Evolutionary conservation across 2,113 vertebrate genomes (phyloP).

Genomic region (Hymenochirus boettgeri): DNA sequence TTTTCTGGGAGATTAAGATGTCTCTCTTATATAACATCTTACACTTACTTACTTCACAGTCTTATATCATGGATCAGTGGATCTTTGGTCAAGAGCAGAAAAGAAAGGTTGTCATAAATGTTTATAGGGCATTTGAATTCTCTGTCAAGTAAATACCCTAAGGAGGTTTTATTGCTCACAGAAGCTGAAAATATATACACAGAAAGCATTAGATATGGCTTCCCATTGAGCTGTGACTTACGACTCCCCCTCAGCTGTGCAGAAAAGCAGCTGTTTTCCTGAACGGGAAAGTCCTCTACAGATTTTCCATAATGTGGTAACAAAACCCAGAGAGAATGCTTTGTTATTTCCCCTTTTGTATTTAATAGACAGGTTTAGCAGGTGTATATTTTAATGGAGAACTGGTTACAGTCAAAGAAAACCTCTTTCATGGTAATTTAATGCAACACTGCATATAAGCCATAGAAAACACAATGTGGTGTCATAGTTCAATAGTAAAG

Average conservation of each 20-base stretch:
- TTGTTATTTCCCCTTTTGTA: neutral
- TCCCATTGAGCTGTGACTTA: neutral
- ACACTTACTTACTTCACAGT: too few species aligned
- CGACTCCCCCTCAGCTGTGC: neutral
- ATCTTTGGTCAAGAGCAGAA: neutral
- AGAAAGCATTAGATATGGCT: neutral
- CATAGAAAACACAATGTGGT: too few species aligned
- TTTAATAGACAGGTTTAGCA: neutral
- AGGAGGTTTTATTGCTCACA: conserved; percentile 4
- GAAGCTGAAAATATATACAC: conserved; percentile 1
- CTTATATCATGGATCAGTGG: too few species aligned
- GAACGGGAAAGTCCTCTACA: conserved; percentile 1
- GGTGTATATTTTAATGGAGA: too few species aligned
- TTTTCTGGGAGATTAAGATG: too few species aligned
- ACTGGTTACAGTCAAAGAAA: too few species aligned
- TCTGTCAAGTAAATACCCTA: neutral
- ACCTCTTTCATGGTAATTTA: too few species aligned
- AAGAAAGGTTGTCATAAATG: neutral
- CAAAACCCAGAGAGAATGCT: neutral
- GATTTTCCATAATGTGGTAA: neutral
- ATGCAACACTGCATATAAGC: too few species aligned
- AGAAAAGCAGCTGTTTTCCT: neutral
- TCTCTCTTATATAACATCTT: too few species aligned
- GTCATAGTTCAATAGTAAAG: too few species aligned
- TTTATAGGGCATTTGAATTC: conserved; percentile 6